Base-by-base conservation (phyloP, 2,113 vertebrate species). In the Cinclus cinclus region DNA sequence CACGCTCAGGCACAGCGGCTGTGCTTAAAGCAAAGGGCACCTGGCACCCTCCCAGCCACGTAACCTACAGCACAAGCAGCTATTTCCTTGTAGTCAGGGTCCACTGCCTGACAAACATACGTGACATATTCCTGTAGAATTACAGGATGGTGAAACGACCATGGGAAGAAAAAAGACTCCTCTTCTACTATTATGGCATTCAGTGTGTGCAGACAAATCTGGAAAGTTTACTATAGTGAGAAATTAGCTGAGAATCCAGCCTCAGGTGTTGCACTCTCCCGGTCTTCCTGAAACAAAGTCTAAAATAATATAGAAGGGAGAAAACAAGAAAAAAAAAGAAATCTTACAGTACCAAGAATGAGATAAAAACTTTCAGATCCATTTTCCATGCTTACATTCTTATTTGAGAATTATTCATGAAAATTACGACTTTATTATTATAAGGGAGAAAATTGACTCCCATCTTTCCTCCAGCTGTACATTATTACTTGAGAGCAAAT, bases 261-360 rank as follows among this genome's bases (percentile, higher is more conserved):
- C 12, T 58, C 30, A 50, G 41, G 13, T 31, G 17, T 14, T 50
- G 6, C 1, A 3, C 49, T 60, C 39, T 47, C 42, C 1, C 0
- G 60, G 8, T 55, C 39, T 71, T 83, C 49, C 59, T 46, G 25
- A 37, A 89, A 69, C 10, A 89, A 84, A 87, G 4, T 65, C 73
- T 9, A 33, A 80, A 62, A n/a, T 1, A 35, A 80, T 4, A 46
- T 7, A 22, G 7, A 19, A 28, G 4, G 7, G 19, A 10, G 10
- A 33, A 60, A 35, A 50, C 6, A 13, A 27, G 10, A 44, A 33
- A 4, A n/a, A 50, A 4, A n/a, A 50, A 41, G 22, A 78, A 83
- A 77, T 15, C 30, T 24, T n/a, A 6, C 33, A 35, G 27, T 31
- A 58, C 4, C 47, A 5, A 71, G 37, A 92, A 79, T 0, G 0